These are phyloP conservation scores for Thecophora atra DNA, from an alignment of 2,888 invertebrate species.

Conservation along the genomic window DNA sequence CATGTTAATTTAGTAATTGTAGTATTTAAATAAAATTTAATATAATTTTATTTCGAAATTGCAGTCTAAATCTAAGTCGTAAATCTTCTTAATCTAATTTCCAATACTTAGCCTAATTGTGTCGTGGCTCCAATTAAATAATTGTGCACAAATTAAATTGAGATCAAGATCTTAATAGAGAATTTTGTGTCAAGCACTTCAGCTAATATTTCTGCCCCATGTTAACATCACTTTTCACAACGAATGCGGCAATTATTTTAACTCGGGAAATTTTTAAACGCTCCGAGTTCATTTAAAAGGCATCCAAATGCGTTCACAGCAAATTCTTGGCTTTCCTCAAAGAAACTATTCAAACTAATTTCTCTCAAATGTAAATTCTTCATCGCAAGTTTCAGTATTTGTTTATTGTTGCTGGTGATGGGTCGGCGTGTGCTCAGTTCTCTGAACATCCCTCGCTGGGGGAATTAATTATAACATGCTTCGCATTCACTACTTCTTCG, in stretches of 20 bases:
- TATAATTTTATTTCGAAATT: too few relatives aligned
- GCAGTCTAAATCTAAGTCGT: too few relatives aligned
- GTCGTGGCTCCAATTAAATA: constrained; percentile 25
- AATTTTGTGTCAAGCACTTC: constrained; percentile 4
- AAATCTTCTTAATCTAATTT: constrained; percentile 20
- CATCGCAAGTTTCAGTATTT: neutral
- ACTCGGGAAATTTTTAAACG: neutral
- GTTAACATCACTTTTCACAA: neutral
- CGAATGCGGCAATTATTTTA: neutral
- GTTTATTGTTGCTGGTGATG: neutral
- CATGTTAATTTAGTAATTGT: too few relatives aligned
- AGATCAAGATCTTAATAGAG: constrained; percentile 21
- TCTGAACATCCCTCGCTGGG: neutral
- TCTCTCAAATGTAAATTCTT: neutral
- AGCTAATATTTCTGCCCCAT: too few relatives aligned
- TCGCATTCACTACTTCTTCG: neutral
- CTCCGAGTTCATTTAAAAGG: too few relatives aligned
- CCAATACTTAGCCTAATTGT: constrained; percentile 7
- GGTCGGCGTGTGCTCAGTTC: too few relatives aligned
- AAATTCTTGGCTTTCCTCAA: too few relatives aligned
- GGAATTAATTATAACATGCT: too few relatives aligned
- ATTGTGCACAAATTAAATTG: constrained; percentile 13
- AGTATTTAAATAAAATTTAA: too few relatives aligned
- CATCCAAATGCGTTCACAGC: too few relatives aligned
- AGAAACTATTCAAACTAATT: neutral